Percentiles rank a stretch among this genome's conserved stretches.
phyloP scores from a whole-genome alignment of 2,113 vertebrate species.

The Podiceps cristatus region DNA sequence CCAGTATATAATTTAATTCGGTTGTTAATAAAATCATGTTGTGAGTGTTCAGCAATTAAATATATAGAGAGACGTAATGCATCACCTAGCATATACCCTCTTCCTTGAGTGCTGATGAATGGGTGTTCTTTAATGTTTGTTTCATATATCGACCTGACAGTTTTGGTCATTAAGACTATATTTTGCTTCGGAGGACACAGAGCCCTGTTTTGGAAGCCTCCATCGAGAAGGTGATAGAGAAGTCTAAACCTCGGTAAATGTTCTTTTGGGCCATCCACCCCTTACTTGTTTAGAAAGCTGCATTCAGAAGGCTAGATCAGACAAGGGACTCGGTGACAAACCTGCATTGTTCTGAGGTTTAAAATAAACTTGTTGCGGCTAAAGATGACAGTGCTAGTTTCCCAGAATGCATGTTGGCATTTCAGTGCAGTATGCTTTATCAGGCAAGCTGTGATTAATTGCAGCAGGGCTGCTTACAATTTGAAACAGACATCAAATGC shows the following conservation, averaged over 20 bases:
- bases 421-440: not conserved
- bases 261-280: constrained; percentile 66
- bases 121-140: not conserved
- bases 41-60: not conserved
- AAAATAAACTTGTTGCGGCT: constrained; percentile 39
- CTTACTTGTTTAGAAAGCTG: constrained; percentile 52
- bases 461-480: constrained; percentile 10
- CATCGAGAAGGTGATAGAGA: constrained; percentile 36
- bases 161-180: constrained; percentile 20
- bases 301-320: constrained; percentile 16
- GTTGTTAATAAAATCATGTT: not conserved
- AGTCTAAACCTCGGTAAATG: constrained; percentile 53
- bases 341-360: constrained; percentile 11
- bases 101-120: not conserved
- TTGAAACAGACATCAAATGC: not conserved
- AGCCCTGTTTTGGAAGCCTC: constrained; percentile 51
- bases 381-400: not conserved
- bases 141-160: not conserved
- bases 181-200: constrained; percentile 29
- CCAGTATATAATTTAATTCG: not conserved
- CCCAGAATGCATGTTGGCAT: not conserved
- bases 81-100: not conserved
- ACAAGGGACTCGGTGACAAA: constrained; percentile 26
- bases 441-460: constrained; percentile 24
- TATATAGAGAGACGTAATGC: not conserved